Evolutionary conservation across 2,113 vertebrate species (phyloP), one percentile per base, ranked within the genome.

Genomic region (Syrrhaptes paradoxus): DNA sequence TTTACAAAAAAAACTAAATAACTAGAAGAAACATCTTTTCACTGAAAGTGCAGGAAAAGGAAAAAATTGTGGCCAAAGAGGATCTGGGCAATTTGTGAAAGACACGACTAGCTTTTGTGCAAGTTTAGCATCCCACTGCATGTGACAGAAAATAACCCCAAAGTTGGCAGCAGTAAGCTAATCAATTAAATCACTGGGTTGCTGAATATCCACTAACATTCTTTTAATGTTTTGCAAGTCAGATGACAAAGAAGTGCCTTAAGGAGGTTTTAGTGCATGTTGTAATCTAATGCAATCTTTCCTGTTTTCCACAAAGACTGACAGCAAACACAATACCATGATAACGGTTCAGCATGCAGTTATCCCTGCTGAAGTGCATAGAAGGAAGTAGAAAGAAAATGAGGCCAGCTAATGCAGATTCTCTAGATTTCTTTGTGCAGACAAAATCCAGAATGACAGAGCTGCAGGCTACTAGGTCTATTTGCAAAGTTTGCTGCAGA

Each of bases 391-490:
- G 74, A 96, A 97, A 97, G 76, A 74, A 97, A 97, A 97, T 58
- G 73, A 96, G 95, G 95, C 62, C 92, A 95, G 59, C 72, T 74
- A 82, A 87, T 52, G 63, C 74, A 94, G 73, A 81, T 85, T 80
- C 78, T 88, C 88, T 41, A 63, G 80, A 95, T 73, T 86, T 76
- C 88, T 71, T 78, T 82, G 92, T 95, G 89, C 87, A 96, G 91
- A 94, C 76, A 86, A 95, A 96, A 97, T 88, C 58, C 68, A 96
- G 92, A 97, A 88, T 82, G 93, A 97, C 96, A 97, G 89, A 94
- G 87, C 96, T 95, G 84, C 89, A 95, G 95, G 97, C 93, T 87
- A 70, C 17, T 41, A 86, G 85, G 79, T 95, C 85, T 90, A 26
- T 82, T 93, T 90, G 70, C 58, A 94, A 90, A 68, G 65, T 82